These are phyloP conservation scores for Squalus acanthias DNA, from an alignment of 2,797 vertebrate genomes.

Conservation along the genomic window DNA sequence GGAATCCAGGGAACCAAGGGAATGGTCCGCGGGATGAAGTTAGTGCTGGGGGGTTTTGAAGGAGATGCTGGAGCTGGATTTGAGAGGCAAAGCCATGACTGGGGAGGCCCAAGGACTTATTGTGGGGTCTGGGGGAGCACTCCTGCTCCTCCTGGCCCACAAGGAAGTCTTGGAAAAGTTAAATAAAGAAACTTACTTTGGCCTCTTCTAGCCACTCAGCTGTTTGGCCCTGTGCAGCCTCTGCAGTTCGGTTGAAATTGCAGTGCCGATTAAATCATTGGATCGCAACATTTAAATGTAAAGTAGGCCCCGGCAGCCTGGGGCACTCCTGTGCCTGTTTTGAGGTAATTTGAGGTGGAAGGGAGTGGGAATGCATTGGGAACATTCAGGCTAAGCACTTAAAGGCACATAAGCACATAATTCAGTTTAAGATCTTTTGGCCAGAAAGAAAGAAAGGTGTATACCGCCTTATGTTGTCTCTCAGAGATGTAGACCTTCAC, in stretches of 20 bases:
- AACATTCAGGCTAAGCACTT: background rate
- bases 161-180: background rate
- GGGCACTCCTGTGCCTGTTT: background rate
- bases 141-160: background rate
- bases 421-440: background rate
- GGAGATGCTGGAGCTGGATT: background rate
- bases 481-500: no score
- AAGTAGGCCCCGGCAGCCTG: background rate
- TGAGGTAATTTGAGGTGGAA: background rate
- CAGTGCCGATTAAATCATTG: background rate
- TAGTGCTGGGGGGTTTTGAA: background rate
- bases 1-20: background rate
- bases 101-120: background rate
- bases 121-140: background rate
- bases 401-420: background rate
- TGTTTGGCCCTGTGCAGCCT: background rate
- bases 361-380: background rate
- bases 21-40: background rate
- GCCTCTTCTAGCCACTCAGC: background rate
- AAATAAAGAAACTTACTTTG: background rate
- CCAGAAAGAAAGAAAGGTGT: background rate
- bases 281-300: background rate
- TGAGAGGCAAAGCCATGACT: background rate
- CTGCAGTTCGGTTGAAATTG: background rate
- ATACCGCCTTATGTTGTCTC: no score